Conservation (phyloP, 1,140 invertebrate genomes). For the Tachypleus tridentatus region DNA sequence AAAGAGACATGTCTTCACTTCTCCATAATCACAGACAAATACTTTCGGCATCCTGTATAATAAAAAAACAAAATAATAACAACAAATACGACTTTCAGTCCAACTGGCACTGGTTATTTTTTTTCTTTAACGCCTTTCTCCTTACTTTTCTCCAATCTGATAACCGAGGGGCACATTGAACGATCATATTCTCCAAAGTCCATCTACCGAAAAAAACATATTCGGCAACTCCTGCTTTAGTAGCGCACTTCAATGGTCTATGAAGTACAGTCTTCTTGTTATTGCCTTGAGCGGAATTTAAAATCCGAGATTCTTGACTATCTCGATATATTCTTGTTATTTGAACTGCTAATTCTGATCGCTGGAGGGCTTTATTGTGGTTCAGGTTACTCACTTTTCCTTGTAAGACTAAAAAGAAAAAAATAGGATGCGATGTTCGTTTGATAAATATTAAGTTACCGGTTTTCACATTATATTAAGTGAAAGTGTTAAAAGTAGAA, state of each 20-base stretch:
- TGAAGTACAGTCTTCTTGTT: slow-evolving; percentile 26
- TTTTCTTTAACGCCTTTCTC: slow-evolving; percentile 32
- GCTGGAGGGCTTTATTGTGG: slow-evolving; percentile 46
- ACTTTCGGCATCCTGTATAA: too few relatives aligned
- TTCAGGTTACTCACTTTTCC: slow-evolving; percentile 52
- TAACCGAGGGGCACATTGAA: slow-evolving; percentile 58
- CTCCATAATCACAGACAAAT: too few relatives aligned
- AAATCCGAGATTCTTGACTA: slow-evolving; percentile 2
- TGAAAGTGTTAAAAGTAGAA: too few relatives aligned
- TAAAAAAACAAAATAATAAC: too few relatives aligned
- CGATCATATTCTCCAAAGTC: slow-evolving; percentile 51
- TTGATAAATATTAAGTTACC: too few relatives aligned
- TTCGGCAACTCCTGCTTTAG: slow-evolving; percentile 54
- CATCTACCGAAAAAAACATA: slow-evolving; percentile 65
- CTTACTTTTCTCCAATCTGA: slow-evolving; percentile 52
- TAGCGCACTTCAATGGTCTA: slow-evolving; percentile 52
- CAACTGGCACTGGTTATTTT: too few relatives aligned
- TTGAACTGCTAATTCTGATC: slow-evolving; percentile 50
- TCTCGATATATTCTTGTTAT: slow-evolving; percentile 49
- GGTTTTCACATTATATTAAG: too few relatives aligned
- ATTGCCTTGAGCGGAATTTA: background rate
- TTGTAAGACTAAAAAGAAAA: slow-evolving; percentile 39
- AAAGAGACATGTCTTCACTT: too few relatives aligned
- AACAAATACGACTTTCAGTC: too few relatives aligned
- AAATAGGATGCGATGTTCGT: background rate